Evolutionary conservation across 2,888 invertebrate genomes (phyloP), one percentile per base, ranked within the genome.

Genomic region (Flabesymbios commensalis): DNA sequence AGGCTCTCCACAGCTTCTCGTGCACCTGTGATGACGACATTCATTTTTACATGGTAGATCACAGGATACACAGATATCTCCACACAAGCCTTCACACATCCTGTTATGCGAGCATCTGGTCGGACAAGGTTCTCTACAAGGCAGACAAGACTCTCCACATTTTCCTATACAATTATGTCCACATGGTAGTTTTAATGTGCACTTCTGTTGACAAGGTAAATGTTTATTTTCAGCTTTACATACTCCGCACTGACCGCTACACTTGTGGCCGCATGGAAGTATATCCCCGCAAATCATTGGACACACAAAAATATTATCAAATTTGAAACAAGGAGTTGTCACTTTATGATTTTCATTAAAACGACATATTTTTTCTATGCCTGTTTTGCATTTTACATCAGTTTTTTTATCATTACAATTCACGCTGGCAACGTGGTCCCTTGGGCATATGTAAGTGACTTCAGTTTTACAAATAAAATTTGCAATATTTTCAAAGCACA

Each of bases 191-290:
- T 31, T 48, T 19, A 19, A 78, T 2, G 59, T 26, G 59, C 81
- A 81, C n/a, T 68, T 56, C 54, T 74, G 78, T 59, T 74, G 64
- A 83, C 84, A 84, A 26, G 58, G 56, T n/a, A 64, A 45, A 52
- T 72, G 59, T 59, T 79, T 80, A 0, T 80, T 83, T 17, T 73
- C 74, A 61, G 83, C 83, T 24, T 66, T 63, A 29, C 32, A 22
- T 24, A 78, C 71, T 22, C 75, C 81, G 72, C 89, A 89, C 39
- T 69, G 73, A 63, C 86, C 80, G 0, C 82, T 83, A 66, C 88
- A 88, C 1, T 73, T 72, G 72, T 89, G 88, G 73, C 79, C 26
- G 82, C 78, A 58, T 83, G 84, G 69, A 85, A 88, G 68, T n/a
- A 54, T 57, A 33, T 55, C 65, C 31, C 64, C 45, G 49, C 80